A percentile compares a stretch with the other conserved stretches of the same genome.
Conservation (phyloP, 2,797 vertebrate species). For the Leptatherina wallacei region DNA sequence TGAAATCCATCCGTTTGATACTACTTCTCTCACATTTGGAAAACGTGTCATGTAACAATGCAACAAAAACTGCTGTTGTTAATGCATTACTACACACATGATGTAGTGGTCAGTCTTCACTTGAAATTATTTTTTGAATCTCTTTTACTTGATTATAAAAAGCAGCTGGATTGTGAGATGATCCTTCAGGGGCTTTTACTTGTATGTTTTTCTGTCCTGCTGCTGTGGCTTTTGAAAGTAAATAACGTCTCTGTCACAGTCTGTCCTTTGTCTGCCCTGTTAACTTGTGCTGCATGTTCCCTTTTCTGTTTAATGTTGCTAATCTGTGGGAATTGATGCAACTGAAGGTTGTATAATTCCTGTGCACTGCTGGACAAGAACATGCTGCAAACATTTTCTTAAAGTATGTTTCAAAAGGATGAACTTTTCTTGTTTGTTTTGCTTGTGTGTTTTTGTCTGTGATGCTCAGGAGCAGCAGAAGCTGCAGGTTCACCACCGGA, state of each 20-base stretch:
- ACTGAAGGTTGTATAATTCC: conserved; percentile 33
- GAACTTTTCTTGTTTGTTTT: neutral
- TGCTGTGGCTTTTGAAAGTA: conserved; percentile 21
- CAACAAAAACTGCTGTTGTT: neutral
- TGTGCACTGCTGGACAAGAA: conserved; percentile 20
- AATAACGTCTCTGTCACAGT: neutral
- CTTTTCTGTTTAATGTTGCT: conserved; percentile 24
- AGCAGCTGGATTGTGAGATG: conserved; percentile 1
- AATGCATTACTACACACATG: neutral
- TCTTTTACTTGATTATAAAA: neutral
- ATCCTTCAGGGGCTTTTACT: conserved; percentile 27
- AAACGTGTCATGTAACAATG: neutral
- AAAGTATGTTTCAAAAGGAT: neutral
- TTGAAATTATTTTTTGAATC: neutral
- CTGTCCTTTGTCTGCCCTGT: conserved; percentile 18
- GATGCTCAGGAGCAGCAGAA: conserved; percentile 67
- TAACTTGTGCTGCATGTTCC: conserved; percentile 46
- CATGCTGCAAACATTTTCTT: neutral
- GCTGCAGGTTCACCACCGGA: conserved; percentile 48
- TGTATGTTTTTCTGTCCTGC: conserved; percentile 29
- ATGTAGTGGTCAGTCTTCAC: neutral
- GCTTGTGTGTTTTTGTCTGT: conserved; percentile 16
- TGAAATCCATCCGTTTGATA: neutral
- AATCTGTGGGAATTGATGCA: conserved; percentile 46
- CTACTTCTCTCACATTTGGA: neutral